Conservation (phyloP, 2,113 vertebrate species). For the Jacana jacana region DNA sequence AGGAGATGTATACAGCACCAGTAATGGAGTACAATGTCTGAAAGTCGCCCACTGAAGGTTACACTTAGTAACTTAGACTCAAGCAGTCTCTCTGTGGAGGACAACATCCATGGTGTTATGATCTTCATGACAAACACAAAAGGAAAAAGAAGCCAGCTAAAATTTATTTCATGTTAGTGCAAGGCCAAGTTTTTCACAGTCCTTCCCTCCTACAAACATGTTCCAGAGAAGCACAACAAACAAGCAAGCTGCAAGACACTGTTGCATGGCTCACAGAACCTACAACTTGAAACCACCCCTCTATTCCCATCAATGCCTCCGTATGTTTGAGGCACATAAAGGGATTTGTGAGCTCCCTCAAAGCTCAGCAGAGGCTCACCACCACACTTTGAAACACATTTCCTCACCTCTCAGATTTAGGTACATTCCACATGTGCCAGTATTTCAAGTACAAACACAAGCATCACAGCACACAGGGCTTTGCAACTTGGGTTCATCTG, state of each 20-base stretch:
- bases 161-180: neutral
- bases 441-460: neutral
- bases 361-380: neutral
- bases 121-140: neutral
- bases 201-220: neutral
- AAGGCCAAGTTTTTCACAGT: neutral
- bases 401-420: neutral
- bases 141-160: neutral
- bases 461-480: neutral
- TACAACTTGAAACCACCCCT: neutral
- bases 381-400: neutral
- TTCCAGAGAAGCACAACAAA: neutral
- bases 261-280: neutral
- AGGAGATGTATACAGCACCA: neutral
- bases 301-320: neutral
- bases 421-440: neutral
- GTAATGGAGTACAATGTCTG: fast-evolving
- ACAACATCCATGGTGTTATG: neutral
- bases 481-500: neutral
- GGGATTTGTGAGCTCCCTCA: neutral
- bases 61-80: neutral
- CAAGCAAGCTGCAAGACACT: neutral
- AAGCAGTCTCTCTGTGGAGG: neutral
- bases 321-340: neutral
- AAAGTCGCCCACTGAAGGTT: neutral